These are phyloP conservation scores for Acanthopagrus latus DNA, from an alignment of 2,797 vertebrate genomes.

Conservation along the genomic window DNA sequence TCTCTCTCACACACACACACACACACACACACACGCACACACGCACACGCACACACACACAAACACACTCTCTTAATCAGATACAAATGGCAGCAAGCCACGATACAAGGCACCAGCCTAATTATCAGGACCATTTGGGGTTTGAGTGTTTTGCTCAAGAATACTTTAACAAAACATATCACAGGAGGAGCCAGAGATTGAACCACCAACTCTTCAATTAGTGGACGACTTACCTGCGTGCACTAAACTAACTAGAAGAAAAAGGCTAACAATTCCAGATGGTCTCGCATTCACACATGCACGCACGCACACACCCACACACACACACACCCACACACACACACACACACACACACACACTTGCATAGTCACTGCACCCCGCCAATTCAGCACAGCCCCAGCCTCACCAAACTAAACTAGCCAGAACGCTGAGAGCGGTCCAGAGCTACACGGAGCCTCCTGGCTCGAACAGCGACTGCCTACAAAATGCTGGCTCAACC, in stretches of 20 bases:
- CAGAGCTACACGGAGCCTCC: slow-evolving; percentile 52
- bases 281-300: background rate
- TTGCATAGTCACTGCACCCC: slow-evolving; percentile 30
- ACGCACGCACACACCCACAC: background rate
- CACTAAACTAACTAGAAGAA: background rate
- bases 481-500: slow-evolving; percentile 67
- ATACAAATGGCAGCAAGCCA: background rate
- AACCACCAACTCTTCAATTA: background rate
- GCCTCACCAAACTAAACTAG: slow-evolving; percentile 57
- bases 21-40: background rate
- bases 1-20: no score
- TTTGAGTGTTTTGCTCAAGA: background rate
- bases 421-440: slow-evolving; percentile 57
- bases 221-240: background rate
- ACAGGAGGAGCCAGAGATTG: background rate
- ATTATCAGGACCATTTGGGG: background rate
- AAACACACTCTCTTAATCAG: background rate
- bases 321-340: no score
- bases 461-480: slow-evolving; percentile 47
- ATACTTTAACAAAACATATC: background rate
- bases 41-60: background rate
- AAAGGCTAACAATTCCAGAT: slow-evolving; percentile 24
- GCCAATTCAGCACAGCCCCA: slow-evolving; percentile 46
- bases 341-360: slow-evolving; percentile 6
- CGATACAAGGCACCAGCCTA: background rate